Percentiles rank a stretch among this genome's conserved stretches.
These are phyloP conservation scores for Engraulis encrasicolus DNA, from an alignment of 2,113 vertebrate genomes.

Conservation along the genomic window DNA sequence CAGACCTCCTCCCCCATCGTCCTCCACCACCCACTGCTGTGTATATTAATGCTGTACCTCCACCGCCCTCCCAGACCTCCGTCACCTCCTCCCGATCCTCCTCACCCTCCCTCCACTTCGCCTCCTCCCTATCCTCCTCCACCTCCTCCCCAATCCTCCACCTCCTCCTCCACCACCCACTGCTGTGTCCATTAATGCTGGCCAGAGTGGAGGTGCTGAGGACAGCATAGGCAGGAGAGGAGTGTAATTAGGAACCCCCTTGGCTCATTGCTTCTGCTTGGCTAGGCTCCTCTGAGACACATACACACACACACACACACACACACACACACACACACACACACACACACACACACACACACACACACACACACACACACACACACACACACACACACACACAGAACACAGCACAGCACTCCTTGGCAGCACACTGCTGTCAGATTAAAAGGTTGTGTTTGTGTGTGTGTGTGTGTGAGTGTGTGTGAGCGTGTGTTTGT, in stretches of 20 bases:
- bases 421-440: neutral
- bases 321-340: neutral
- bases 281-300: constrained; percentile 61
- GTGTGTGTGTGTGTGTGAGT: neutral
- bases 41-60: no score
- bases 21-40: no score
- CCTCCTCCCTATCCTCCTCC: constrained; percentile 62
- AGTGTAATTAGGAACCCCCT: constrained; percentile 61
- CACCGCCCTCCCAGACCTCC: no score
- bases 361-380: constrained; percentile 31
- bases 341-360: neutral
- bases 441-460: neutral
- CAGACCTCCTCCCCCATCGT: no score
- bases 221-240: constrained; percentile 62
- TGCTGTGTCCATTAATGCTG: constrained; percentile 60
- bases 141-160: neutral
- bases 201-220: constrained; percentile 65
- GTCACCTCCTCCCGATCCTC: no score
- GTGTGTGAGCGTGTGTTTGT: neutral
- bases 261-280: constrained; percentile 60
- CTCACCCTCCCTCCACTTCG: no score
- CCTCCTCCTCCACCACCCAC: constrained; percentile 50
- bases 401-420: no score
- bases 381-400: constrained; percentile 30
- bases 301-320: constrained; percentile 13